Evolutionary conservation across 2,888 invertebrate species (phyloP), one percentile per base, ranked within the genome.

Genomic region (Nomada lathburiana): DNA sequence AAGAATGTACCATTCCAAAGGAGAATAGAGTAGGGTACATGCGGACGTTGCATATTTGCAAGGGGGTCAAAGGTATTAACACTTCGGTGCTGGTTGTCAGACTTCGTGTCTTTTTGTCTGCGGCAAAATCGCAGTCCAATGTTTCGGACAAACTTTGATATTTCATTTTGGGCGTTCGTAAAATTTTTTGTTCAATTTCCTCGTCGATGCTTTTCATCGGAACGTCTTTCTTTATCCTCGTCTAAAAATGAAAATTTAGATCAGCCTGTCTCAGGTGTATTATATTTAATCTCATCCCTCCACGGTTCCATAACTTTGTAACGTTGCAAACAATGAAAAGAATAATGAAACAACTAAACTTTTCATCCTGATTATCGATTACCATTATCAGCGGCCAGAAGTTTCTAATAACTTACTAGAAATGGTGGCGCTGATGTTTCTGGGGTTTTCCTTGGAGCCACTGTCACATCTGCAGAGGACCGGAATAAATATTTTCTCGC

Each of bases 21-120:
- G 89, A 89, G 82, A 93, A 91, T 11, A 89, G 80, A 18, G 79
- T 88, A 1, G 95, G 94, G 26, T 84, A 88, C 20, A 95, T 91
- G 70, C 90, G 91, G 13, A 95, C 89, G 52, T 94, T 94, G 76
- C 93, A 93, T 44, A 95, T 91, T 80, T 94, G 92, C 52, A 92
- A 88, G 0, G 94, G 94, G 1, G 94, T 90, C 47, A 95, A 82
- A 0, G 94, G 93, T 50, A 94, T 87, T 26, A 92, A 18, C 20
- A 85, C 59, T 55, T 67, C 65, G 18, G 72, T 57, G 4, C 70
- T 72, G 0, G 52, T 69, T 20, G 44, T 59, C 11, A 50, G 73
- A 42, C 26, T 16, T 11, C 23, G 69, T 7, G 18, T 20, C 29
- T 42, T 63, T 16, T 63, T 29, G 5, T 10, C 1, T 0, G 16